Percentiles rank a stretch among this genome's conserved stretches.
Conservation (phyloP, 2,888 invertebrate species). For the Ypsolopha scabrella region DNA sequence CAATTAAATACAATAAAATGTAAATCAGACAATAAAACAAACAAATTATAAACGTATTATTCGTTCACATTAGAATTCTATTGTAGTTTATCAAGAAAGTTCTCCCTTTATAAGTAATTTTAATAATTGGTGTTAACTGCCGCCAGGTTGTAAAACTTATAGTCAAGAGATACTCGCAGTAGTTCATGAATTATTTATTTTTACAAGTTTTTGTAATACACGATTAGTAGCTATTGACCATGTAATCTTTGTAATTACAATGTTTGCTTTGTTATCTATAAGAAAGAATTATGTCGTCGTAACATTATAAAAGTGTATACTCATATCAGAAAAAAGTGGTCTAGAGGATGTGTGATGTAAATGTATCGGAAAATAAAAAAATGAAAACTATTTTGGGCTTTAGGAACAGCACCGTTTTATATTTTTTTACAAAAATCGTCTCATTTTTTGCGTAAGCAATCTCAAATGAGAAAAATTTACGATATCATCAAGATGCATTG, state of each 20-base stretch:
- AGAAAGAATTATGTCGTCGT: too few relatives aligned
- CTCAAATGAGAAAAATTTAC: too few relatives aligned
- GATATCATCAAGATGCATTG: too few relatives aligned
- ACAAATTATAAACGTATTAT: constrained; percentile 64
- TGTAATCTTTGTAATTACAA: constrained; percentile 15
- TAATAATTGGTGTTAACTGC: constrained; percentile 52
- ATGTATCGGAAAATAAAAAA: too few relatives aligned
- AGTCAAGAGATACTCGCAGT: constrained; percentile 33
- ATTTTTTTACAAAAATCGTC: too few relatives aligned
- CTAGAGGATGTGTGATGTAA: too few relatives aligned
- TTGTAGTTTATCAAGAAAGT: constrained; percentile 56
- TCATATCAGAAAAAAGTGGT: too few relatives aligned
- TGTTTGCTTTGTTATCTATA: neutral
- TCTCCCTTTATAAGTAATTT: constrained; percentile 48
- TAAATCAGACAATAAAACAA: constrained; percentile 57
- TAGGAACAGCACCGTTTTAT: too few relatives aligned
- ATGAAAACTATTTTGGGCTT: too few relatives aligned
- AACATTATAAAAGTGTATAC: too few relatives aligned
- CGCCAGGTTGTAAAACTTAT: constrained; percentile 50
- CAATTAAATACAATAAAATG: constrained; percentile 61
- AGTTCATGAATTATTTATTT: constrained; percentile 30
- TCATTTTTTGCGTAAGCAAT: too few relatives aligned
- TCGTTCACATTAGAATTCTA: constrained; percentile 44
- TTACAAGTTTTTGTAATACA: constrained; percentile 22
- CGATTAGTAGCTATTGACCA: constrained; percentile 50